Conservation (phyloP, 2,113 vertebrate species). For the Lophura nycthemera region DNA sequence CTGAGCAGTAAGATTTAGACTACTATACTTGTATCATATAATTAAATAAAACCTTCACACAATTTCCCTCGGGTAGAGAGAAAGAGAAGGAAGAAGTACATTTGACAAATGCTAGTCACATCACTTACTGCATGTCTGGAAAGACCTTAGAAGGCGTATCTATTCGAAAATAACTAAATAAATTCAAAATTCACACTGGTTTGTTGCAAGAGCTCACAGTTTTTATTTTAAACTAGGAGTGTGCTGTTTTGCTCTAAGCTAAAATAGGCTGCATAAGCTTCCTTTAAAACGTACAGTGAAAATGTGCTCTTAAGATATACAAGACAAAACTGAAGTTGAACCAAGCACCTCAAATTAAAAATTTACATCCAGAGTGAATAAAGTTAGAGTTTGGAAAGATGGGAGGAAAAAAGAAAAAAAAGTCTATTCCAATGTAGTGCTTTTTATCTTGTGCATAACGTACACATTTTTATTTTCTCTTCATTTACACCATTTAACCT, state of each 20-base stretch:
- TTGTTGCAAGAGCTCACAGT: constrained; percentile 29
- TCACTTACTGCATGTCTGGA: not conserved
- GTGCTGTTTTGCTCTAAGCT: constrained; percentile 22
- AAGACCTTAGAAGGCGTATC: constrained; percentile 11
- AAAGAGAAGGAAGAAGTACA: not conserved
- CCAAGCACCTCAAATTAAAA: not conserved
- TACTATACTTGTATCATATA: not conserved
- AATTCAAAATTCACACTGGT: constrained; percentile 58
- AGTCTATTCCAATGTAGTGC: not conserved
- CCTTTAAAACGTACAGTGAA: not conserved
- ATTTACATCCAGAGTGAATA: not conserved
- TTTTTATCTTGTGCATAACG: not conserved
- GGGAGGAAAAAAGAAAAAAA: not conserved
- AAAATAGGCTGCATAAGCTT: constrained; percentile 17
- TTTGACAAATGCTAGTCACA: constrained; percentile 35
- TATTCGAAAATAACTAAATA: constrained; percentile 49
- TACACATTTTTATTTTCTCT: not conserved
- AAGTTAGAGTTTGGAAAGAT: not conserved
- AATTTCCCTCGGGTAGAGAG: not conserved
- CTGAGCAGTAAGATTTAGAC: not conserved
- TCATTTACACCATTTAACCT: not conserved
- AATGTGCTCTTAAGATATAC: not conserved
- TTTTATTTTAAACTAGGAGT: constrained; percentile 48
- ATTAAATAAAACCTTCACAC: constrained; percentile 6
- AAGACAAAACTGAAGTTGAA: not conserved